These are phyloP conservation scores for Strigamia crassipes DNA, from an alignment of 2,888 invertebrate species.

Conservation along the genomic window DNA sequence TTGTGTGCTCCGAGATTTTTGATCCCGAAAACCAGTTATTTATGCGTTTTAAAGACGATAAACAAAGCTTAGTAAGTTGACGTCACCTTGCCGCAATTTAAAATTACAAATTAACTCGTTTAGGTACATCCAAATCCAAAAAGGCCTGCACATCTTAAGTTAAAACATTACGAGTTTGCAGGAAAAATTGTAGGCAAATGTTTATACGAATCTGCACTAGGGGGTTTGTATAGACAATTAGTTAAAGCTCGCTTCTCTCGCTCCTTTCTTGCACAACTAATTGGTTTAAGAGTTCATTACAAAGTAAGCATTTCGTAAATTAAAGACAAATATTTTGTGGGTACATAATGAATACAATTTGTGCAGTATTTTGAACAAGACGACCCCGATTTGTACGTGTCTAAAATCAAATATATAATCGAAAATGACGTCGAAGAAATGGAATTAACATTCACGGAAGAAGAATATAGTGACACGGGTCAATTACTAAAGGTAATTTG, in stretches of 20 bases:
- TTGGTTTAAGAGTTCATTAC: constrained; percentile 88
- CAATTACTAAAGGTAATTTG: constrained; percentile 70
- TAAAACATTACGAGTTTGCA: constrained; percentile 88
- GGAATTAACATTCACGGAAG: constrained; percentile 86
- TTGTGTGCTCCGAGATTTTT: constrained; percentile 84
- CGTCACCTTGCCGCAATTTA: too few relatives aligned
- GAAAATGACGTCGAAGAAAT: constrained; percentile 88
- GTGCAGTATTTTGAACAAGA: constrained; percentile 90
- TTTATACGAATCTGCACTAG: constrained; percentile 88
- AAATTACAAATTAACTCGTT: not conserved
- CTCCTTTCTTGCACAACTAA: constrained; percentile 91
- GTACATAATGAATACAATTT: constrained; percentile 11
- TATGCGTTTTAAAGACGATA: constrained; percentile 80
- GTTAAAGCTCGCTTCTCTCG: constrained; percentile 88
- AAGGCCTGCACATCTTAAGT: constrained; percentile 75
- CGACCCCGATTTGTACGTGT: constrained; percentile 88
- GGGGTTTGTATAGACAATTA: constrained; percentile 83
- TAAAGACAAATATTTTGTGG: not conserved
- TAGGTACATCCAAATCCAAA: constrained; percentile 76
- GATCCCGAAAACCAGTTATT: constrained; percentile 80
- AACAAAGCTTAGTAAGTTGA: constrained; percentile 72
- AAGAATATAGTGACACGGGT: constrained; percentile 79
- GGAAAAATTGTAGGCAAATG: constrained; percentile 94
- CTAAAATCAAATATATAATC: constrained; percentile 90
- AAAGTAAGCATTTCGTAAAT: constrained; percentile 67